These are phyloP conservation scores for Archaeoteleia sp. DNA, from an alignment of 2,888 invertebrate genomes.

Conservation along the genomic window DNA sequence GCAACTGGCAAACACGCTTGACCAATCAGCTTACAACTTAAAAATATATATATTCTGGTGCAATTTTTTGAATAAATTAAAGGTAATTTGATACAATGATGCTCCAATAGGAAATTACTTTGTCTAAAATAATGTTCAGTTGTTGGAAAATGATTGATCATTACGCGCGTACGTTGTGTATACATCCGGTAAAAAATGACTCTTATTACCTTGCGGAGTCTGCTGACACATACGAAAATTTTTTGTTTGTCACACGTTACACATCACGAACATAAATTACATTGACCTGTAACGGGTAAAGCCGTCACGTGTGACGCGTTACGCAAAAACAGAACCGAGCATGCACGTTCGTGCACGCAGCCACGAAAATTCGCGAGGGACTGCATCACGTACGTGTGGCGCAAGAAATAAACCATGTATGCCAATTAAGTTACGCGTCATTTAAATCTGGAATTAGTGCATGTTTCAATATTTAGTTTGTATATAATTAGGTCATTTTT, in stretches of 20 bases:
- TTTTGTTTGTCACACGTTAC: background rate
- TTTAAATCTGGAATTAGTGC: no score
- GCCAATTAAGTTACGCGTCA: no score
- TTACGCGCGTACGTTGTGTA: no score
- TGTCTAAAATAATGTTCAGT: conserved; percentile 10
- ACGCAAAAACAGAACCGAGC: conserved; percentile 18
- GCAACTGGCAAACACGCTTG: no score
- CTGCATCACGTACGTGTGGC: conserved; percentile 22
- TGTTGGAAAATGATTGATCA: conserved; percentile 7
- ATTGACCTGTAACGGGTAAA: conserved; percentile 25
- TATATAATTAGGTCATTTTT: no score
- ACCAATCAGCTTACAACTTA: no score
- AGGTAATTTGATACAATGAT: no score
- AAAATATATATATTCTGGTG: no score
- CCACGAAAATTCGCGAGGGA: conserved; percentile 13
- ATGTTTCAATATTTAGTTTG: no score
- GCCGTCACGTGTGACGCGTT: conserved; percentile 17
- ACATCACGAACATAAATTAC: conserved; percentile 10
- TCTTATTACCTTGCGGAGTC: conserved; percentile 14
- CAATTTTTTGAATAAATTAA: no score
- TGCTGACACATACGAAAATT: conserved; percentile 22
- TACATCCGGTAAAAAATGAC: conserved; percentile 6
- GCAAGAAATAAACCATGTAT: conserved; percentile 19
- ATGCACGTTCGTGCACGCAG: background rate
- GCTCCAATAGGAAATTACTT: no score